Conservation (phyloP, 2,113 vertebrate species). For the Hippoglossus stenolepis region DNA sequence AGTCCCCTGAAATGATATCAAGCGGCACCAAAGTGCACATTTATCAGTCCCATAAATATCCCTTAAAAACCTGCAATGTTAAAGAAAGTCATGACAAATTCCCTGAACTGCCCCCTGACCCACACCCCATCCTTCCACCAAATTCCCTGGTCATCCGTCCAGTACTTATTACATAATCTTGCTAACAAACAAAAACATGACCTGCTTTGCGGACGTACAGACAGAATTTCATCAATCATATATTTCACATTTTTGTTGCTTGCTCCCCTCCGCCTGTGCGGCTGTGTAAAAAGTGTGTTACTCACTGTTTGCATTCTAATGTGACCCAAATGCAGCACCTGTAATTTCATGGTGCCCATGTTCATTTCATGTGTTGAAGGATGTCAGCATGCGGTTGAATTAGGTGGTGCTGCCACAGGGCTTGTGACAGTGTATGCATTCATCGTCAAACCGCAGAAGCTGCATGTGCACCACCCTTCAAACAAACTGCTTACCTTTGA, state of each 20-base stretch:
- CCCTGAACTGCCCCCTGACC: too few relatives aligned
- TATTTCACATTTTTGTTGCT: too few relatives aligned
- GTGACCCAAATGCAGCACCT: background rate
- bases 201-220: too few relatives aligned
- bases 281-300: background rate
- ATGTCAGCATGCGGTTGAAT: slow-evolving; percentile 12
- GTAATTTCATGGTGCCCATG: background rate
- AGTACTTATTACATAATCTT: too few relatives aligned
- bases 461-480: slow-evolving; percentile 56
- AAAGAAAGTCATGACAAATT: too few relatives aligned
- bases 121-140: too few relatives aligned
- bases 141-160: too few relatives aligned
- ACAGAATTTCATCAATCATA: background rate
- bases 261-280: background rate
- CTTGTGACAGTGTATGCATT: slow-evolving; percentile 1
- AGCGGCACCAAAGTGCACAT: too few relatives aligned
- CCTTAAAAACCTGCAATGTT: too few relatives aligned
- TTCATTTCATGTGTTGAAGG: slow-evolving; percentile 1
- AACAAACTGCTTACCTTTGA: slow-evolving; percentile 67
- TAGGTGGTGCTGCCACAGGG: slow-evolving; percentile 24
- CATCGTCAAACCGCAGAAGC: slow-evolving; percentile 11
- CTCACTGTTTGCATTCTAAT: background rate
- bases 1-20: too few relatives aligned
- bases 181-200: background rate
- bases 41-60: too few relatives aligned